Conservation (phyloP, 1,140 invertebrate genomes). For the Lethrus apterus region DNA sequence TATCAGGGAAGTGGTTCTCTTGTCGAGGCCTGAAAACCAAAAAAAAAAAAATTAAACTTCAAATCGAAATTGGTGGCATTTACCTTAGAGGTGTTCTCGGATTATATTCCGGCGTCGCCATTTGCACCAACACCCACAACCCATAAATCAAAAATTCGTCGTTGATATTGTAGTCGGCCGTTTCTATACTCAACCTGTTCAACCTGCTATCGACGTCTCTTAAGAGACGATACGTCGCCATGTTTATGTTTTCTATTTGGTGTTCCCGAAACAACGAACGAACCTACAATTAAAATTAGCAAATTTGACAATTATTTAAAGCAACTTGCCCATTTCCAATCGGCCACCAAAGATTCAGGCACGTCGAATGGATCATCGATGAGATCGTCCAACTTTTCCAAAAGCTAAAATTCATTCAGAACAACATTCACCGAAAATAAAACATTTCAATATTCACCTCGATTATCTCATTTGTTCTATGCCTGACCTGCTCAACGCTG, state of each 20-base stretch:
- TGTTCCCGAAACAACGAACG: slow-evolving; percentile 42
- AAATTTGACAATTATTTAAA: slow-evolving; percentile 7
- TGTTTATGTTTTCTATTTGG: slow-evolving; percentile 44
- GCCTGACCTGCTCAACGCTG: slow-evolving; percentile 39
- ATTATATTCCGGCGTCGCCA: slow-evolving; percentile 41
- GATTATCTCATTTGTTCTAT: slow-evolving; percentile 41
- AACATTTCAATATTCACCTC: slow-evolving; percentile 28
- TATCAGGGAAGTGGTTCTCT: slow-evolving; percentile 49
- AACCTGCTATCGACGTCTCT: slow-evolving; percentile 48
- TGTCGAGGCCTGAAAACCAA: slow-evolving; percentile 39
- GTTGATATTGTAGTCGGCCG: slow-evolving; percentile 42
- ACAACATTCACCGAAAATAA: slow-evolving; percentile 24
- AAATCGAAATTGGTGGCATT: not conserved
- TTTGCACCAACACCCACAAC: slow-evolving; percentile 45
- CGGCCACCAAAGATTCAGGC: slow-evolving; percentile 27
- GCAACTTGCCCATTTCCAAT: slow-evolving; percentile 43
- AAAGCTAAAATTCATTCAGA: slow-evolving; percentile 33
- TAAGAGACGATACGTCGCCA: slow-evolving; percentile 45
- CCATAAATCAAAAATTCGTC: slow-evolving; percentile 44
- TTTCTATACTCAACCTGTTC: slow-evolving; percentile 43
- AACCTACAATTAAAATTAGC: slow-evolving; percentile 32
- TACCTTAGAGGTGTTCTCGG: slow-evolving; percentile 31
- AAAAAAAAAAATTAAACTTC: not conserved
- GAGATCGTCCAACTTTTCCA: slow-evolving; percentile 42
- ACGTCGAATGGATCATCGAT: slow-evolving; percentile 24